These are phyloP conservation scores for Xylocopa sonorina DNA, from an alignment of 1,140 invertebrate genomes.

Conservation along the genomic window DNA sequence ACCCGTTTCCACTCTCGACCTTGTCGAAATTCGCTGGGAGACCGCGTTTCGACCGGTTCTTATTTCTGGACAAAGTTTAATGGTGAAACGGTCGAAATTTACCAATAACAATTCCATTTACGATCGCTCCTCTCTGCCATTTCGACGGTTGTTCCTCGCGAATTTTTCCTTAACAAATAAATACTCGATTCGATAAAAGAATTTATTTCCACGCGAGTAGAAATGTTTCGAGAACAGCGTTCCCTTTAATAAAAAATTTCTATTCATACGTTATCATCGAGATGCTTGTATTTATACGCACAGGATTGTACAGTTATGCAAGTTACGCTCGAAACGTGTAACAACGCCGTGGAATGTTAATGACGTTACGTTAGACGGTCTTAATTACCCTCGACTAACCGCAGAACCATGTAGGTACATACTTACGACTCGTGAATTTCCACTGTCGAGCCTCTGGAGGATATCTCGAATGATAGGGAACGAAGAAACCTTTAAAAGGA, in stretches of 20 bases:
- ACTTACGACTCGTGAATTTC: neutral
- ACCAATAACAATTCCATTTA: too few relatives aligned
- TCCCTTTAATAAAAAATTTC: too few relatives aligned
- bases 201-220: too few relatives aligned
- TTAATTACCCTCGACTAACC: conserved; percentile 8
- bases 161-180: too few relatives aligned
- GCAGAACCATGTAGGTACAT: neutral
- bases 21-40: neutral
- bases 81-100: too few relatives aligned
- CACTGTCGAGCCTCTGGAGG: neutral
- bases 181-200: too few relatives aligned
- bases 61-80: too few relatives aligned
- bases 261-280: neutral
- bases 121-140: too few relatives aligned
- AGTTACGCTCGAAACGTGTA: conserved; percentile 2
- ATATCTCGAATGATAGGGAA: too few relatives aligned
- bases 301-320: neutral
- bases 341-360: neutral
- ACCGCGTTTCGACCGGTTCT: too few relatives aligned
- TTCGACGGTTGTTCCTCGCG: too few relatives aligned
- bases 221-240: too few relatives aligned
- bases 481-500: neutral
- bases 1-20: neutral
- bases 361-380: conserved; percentile 14
- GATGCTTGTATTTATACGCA: neutral